Evolutionary conservation across 2,797 vertebrate species (phyloP).

Genomic region (Acridotheres tristis): DNA sequence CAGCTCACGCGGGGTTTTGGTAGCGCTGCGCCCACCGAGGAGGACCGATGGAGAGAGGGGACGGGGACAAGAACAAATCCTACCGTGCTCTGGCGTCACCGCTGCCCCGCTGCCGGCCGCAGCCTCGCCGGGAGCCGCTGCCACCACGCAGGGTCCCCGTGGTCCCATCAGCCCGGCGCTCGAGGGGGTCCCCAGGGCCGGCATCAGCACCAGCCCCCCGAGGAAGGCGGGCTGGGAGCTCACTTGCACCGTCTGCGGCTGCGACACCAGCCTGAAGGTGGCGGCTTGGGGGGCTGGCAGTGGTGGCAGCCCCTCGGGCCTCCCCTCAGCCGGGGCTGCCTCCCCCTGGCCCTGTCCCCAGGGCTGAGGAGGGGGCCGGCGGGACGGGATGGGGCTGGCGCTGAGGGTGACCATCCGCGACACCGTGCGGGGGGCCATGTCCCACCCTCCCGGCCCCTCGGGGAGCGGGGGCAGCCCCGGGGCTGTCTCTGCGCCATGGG

Average conservation of each 20-base stretch:
- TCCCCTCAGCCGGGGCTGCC: not conserved
- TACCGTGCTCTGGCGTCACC: slow-evolving; percentile 45
- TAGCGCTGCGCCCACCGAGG: not conserved
- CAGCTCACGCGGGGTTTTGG: not conserved
- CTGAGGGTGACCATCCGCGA: slow-evolving; percentile 60
- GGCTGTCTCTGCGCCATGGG: not conserved
- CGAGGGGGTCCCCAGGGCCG: not conserved
- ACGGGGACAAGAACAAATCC: not conserved
- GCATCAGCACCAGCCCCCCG: not conserved
- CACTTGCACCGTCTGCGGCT: slow-evolving; percentile 72
- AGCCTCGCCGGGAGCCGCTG: not conserved
- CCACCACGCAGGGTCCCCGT: not conserved
- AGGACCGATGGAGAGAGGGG: not conserved
- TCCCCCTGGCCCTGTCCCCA: not conserved
- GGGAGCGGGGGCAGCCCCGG: not conserved
- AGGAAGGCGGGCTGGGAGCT: slow-evolving; percentile 22
- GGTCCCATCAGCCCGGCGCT: accelerated
- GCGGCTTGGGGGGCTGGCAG: slow-evolving; percentile 56
- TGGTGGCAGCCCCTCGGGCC: not conserved
- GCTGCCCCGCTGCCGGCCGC: not conserved
- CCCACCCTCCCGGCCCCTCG: slow-evolving; percentile 17
- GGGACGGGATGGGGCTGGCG: slow-evolving; percentile 16
- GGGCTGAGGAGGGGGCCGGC: too few relatives aligned
- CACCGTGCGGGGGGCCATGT: not conserved
- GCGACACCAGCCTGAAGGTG: slow-evolving; percentile 66